phyloP scores from a whole-genome alignment of 2,888 invertebrate species.

The Leptopilina drosophilae region DNA sequence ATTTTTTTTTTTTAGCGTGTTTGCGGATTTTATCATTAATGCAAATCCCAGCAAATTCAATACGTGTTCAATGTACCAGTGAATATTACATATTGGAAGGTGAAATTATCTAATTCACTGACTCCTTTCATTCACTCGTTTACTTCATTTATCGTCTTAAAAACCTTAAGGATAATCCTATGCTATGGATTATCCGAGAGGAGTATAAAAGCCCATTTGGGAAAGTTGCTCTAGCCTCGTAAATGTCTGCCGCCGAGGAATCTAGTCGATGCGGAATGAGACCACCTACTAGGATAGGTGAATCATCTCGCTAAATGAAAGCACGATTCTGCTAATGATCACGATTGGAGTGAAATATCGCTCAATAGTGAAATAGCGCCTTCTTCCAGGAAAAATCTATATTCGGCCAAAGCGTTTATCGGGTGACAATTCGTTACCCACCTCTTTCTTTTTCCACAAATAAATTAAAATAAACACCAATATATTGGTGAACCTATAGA shows the following conservation, averaged over 20 bases:
- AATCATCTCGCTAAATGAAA: slow-evolving; percentile 38
- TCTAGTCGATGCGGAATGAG: slow-evolving; percentile 35
- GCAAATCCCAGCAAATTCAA: slow-evolving; percentile 21
- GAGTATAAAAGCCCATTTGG: not conserved
- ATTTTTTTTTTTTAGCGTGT: not conserved
- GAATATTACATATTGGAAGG: slow-evolving; percentile 18
- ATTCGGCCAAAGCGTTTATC: too few relatives aligned
- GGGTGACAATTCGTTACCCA: too few relatives aligned
- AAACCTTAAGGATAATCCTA: not conserved
- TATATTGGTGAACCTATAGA: too few relatives aligned
- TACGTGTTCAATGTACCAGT: not conserved
- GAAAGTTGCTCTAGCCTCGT: slow-evolving; percentile 34
- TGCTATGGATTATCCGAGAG: not conserved
- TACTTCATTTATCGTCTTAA: slow-evolving; percentile 14
- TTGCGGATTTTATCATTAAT: slow-evolving; percentile 15
- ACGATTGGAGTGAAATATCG: slow-evolving; percentile 37
- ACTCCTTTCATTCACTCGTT: slow-evolving; percentile 19
- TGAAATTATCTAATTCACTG: slow-evolving; percentile 38
- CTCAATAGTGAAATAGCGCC: not conserved
- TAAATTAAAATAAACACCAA: too few relatives aligned
- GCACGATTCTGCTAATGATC: slow-evolving; percentile 40
- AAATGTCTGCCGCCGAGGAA: slow-evolving; percentile 30
- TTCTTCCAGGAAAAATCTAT: not conserved
- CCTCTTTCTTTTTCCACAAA: too few relatives aligned
- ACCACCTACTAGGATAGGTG: slow-evolving; percentile 38